Conservation (phyloP, 1,140 invertebrate species). For the Caenorhabditis brenneri region DNA sequence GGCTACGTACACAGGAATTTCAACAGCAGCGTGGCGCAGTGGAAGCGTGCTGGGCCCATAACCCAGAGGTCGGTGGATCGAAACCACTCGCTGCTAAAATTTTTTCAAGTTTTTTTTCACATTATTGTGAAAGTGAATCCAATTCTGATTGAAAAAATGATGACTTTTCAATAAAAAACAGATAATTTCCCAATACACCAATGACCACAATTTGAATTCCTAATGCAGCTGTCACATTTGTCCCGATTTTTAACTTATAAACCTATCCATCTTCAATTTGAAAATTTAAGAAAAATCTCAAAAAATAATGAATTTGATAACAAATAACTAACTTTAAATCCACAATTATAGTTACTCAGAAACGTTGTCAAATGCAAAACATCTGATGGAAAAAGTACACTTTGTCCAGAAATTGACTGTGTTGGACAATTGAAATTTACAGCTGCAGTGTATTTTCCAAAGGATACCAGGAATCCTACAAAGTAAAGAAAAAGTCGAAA, state of each 20-base stretch:
- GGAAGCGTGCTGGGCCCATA: constrained; percentile 97
- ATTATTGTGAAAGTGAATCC: too few relatives aligned
- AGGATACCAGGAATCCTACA: background rate
- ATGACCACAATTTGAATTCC: background rate
- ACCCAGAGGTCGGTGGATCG: constrained; percentile 95
- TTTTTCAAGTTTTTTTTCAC: too few relatives aligned
- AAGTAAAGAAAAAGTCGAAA: background rate
- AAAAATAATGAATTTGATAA: background rate
- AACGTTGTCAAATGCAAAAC: background rate
- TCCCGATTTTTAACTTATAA: background rate
- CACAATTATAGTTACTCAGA: background rate
- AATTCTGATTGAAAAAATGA: too few relatives aligned
- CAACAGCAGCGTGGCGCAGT: constrained; percentile 91
- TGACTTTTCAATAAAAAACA: too few relatives aligned
- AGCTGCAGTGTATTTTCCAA: background rate
- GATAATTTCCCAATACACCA: background rate
- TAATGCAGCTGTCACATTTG: background rate
- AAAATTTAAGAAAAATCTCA: background rate
- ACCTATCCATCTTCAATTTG: constrained; percentile 2
- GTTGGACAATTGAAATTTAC: background rate
- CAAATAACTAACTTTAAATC: background rate
- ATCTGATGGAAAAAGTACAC: background rate
- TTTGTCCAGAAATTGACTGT: background rate
- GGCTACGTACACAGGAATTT: too few relatives aligned
- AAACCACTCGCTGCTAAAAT: constrained; percentile 87